Percentiles rank a stretch among this genome's conserved stretches.
These are phyloP conservation scores for Cettia cetti DNA, from an alignment of 2,113 vertebrate genomes.

Conservation along the genomic window DNA sequence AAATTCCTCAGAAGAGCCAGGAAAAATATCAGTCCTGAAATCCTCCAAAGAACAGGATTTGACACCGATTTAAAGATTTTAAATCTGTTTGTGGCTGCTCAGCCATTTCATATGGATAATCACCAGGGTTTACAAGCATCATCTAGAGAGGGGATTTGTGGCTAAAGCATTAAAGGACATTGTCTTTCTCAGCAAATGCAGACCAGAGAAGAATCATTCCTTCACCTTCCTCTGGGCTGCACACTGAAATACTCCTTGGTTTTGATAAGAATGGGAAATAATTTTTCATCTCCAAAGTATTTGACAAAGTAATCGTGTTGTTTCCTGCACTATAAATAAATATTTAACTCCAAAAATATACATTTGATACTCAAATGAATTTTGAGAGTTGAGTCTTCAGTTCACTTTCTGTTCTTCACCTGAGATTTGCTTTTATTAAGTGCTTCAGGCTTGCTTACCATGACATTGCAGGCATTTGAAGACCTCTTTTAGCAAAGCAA, in stretches of 20 bases:
- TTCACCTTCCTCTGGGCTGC: not conserved
- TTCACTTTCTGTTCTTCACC: not conserved
- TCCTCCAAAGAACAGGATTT: not conserved
- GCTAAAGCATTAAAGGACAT: not conserved
- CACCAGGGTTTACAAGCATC: not conserved
- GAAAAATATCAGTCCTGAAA: not conserved
- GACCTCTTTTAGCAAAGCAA: not conserved
- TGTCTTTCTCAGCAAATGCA: not conserved
- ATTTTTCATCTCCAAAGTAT: not conserved
- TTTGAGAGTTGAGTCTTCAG: not conserved
- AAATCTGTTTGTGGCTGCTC: not conserved
- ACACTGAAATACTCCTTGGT: not conserved
- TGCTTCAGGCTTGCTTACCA: not conserved
- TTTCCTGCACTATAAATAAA: not conserved
- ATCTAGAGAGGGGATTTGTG: not conserved
- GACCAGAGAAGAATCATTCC: not conserved
- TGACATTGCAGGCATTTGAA: not conserved
- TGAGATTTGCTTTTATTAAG: not conserved
- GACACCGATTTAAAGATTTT: not conserved
- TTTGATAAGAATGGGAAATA: not conserved
- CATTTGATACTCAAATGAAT: not conserved
- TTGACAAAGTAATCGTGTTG: not conserved
- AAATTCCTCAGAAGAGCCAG: not conserved
- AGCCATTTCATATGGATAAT: not conserved
- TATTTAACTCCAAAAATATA: not conserved